Evolutionary conservation across 30 jellyfish, hydroid and myxozoan genomes (phyloP), one percentile per base, ranked within the genome.

Genomic region (Clytia hemisphaerica): DNA sequence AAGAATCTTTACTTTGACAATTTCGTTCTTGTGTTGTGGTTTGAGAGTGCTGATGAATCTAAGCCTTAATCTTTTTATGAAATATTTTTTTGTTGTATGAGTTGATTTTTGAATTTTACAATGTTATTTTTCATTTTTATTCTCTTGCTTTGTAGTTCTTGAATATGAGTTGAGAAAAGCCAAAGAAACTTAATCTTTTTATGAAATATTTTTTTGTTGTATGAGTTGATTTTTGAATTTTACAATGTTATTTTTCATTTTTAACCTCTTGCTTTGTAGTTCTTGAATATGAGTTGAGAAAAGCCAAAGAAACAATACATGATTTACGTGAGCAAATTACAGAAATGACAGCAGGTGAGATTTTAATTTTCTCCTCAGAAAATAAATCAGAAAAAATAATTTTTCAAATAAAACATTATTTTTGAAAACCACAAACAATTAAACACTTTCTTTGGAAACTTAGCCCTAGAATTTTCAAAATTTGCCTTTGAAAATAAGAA

Each of bases 101-200:
- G n/a, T n/a, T n/a, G n/a, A n/a, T n/a, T n/a, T n/a, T n/a, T n/a
- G n/a, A n/a, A n/a, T n/a, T n/a, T n/a, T n/a, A n/a, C n/a, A n/a
- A n/a, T n/a, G n/a, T n/a, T n/a, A n/a, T n/a, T n/a, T n/a, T n/a
- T n/a, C n/a, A n/a, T n/a, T n/a, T n/a, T n/a, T n/a, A 14, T 16
- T 19, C 14, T 5, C 9, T 0, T 29, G 19, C 37, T 18, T 42
- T 55, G 5, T 45, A 87, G 97, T 87, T 18, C 70, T 87, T 42
- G 97, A 87, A 63, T 87, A 79, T 74, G 97, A 87, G 69, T 63
- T 87, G 79, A 53, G 97, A 45, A 73, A 83, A 71, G 97, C 97
- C 50, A 87, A 73, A 64, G 97, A 87, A 37, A 87, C 15, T 42
- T 10, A 42, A 42, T 10, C n/a, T n/a, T n/a, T n/a, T n/a, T n/a